Evolutionary conservation across 2,888 invertebrate species (phyloP).

Genomic region (Pomacea canaliculata): DNA sequence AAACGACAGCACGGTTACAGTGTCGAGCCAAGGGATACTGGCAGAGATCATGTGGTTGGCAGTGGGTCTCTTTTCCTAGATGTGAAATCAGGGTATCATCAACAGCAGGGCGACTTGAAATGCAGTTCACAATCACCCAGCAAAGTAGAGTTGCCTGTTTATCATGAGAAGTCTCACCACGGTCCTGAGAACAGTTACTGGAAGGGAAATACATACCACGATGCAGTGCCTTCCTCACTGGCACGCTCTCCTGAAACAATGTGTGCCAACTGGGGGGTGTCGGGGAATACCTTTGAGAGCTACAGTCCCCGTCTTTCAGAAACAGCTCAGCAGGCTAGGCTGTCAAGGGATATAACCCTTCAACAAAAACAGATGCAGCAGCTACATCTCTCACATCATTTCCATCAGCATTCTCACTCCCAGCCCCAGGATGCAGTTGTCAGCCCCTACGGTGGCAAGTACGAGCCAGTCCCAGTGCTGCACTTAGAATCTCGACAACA

Average conservation of each 20-base stretch:
- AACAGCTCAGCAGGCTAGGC: constrained; percentile 26
- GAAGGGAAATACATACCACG: background rate
- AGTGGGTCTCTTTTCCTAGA: constrained; percentile 3
- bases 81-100: constrained; percentile 6
- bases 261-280: background rate
- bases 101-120: background rate
- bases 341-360: constrained; percentile 7
- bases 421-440: background rate
- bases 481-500: constrained; percentile 10
- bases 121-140: constrained; percentile 17
- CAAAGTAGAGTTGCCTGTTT: constrained; percentile 51
- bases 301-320: constrained; percentile 60
- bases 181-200: constrained; percentile 2
- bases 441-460: constrained; percentile 13
- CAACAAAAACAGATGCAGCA: constrained; percentile 1
- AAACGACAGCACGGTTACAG: constrained; percentile 27
- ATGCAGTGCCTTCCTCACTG: background rate
- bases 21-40: constrained; percentile 5
- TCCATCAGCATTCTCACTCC: background rate
- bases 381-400: background rate
- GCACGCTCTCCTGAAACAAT: constrained; percentile 39
- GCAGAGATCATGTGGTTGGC: background rate
- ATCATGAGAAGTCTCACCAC: constrained; percentile 40
- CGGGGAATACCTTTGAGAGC: constrained; percentile 35
- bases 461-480: constrained; percentile 24